Base-by-base conservation (phyloP, 2,888 invertebrate species). In the Aphodius sticticus region DNA sequence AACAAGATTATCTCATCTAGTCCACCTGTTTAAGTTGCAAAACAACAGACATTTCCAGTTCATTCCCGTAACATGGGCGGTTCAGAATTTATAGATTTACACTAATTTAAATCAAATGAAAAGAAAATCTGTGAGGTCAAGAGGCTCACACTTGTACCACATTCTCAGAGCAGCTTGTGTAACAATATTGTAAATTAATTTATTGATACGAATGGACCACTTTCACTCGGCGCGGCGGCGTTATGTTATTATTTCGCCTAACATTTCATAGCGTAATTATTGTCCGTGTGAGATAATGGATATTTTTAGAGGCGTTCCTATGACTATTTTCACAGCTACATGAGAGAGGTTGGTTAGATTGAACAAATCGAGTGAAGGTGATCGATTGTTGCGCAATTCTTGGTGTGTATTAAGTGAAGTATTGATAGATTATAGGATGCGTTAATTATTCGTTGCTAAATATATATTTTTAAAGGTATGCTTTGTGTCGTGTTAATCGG, bases 271-370 rank as follows among this genome's bases (percentile, higher is more conserved):
- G 53, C 53, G 53, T 53, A 53, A 53, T 53, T 53, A 53, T 53
- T 53, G 53, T 53, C 12, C 53, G 12, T 53, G 53, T 53, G 53
- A 53, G 53, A 53, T 53, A 53, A 53, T 53, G 53, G 53, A 53
- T 53, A 53, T 53, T 53, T 53, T 53, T 53, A 53, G 53, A 53
- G 53, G 53, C 53, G 53, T 53, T 53, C 53, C 53, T 53, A 53
- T 53, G 12, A 53, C 7, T 53, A 53, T 53, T 53, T 53, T 53
- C 12, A 53, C 53, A 53, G 53, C 12, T 53, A 53, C 9, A 53
- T 53, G 53, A 53, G 12, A 12, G 53, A 53, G 53, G 53, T 53
- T 53, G 53, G 53, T 53, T 53, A 7, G 53, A 53, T 53, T 53
- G 7, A 53, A 53, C 6, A 53, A 3, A 53, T 53, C 53, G 12